These are phyloP conservation scores for Eclectus roratus DNA, from an alignment of 2,113 vertebrate species.

Conservation along the genomic window DNA sequence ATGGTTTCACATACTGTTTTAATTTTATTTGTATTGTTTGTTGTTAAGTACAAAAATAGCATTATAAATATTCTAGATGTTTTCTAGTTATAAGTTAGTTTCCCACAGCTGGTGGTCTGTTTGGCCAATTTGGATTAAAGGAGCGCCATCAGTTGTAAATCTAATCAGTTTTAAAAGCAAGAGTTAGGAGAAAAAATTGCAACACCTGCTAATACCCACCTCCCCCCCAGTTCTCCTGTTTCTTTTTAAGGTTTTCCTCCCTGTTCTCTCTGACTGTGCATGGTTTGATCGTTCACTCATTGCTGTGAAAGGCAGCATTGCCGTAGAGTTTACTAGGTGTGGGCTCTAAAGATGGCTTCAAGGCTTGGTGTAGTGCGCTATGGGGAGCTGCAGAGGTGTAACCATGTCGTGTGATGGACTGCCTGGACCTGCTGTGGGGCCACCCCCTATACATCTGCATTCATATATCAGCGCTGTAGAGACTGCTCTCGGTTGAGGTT, in stretches of 20 bases:
- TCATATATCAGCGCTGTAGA: neutral
- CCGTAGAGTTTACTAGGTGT: neutral
- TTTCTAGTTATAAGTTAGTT: neutral
- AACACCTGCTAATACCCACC: neutral
- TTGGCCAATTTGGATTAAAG: constrained; percentile 9
- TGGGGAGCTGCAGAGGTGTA: neutral
- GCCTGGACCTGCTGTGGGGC: neutral
- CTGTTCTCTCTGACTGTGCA: neutral
- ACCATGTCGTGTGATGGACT: accelerated
- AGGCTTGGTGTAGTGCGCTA: accelerated
- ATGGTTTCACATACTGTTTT: neutral
- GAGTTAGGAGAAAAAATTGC: neutral
- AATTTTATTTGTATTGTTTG: neutral
- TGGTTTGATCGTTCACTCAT: neutral
- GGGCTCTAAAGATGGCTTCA: neutral
- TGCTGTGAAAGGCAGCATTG: neutral
- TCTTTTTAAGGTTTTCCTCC: neutral
- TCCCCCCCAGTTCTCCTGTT: neutral
- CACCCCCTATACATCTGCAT: neutral
- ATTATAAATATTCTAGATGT: constrained; percentile 22
- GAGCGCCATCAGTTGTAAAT: neutral
- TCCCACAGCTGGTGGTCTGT: neutral
- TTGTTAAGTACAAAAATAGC: neutral
- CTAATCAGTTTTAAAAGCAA: constrained; percentile 8
- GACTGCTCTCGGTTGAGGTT: neutral